A percentile compares a stretch with the other conserved stretches of the same genome.
These are phyloP conservation scores for Leucophenga varia DNA, from an alignment of 1,140 invertebrate genomes.

Conservation along the genomic window DNA sequence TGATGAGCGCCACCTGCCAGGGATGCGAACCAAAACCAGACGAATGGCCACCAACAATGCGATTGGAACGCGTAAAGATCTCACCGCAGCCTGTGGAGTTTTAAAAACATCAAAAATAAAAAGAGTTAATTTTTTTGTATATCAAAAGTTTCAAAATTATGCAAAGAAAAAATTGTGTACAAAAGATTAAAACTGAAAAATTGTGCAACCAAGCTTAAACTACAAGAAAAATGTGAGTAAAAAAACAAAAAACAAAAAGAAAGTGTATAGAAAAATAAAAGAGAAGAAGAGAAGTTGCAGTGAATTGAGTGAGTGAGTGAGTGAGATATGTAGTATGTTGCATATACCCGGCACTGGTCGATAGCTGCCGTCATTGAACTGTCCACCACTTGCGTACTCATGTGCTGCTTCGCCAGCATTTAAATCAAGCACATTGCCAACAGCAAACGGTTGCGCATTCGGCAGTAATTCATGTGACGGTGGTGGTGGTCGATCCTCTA, in stretches of 20 bases:
- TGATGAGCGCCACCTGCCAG: constrained; percentile 94
- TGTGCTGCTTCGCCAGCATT: constrained; percentile 48
- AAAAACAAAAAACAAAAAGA: not conserved
- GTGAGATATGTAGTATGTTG: constrained; percentile 9
- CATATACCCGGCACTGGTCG: constrained; percentile 53
- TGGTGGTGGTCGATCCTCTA: constrained; percentile 11
- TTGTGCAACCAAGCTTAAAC: too few species aligned
- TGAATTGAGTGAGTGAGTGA: constrained; percentile 8
- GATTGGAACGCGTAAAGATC: constrained; percentile 79
- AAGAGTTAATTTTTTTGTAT: not conserved
- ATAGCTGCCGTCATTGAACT: constrained; percentile 38
- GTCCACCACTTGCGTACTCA: constrained; percentile 32
- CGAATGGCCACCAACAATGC: constrained; percentile 90
- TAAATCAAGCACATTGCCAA: constrained; percentile 48
- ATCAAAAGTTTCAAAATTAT: too few species aligned
- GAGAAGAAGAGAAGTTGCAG: constrained; percentile 13
- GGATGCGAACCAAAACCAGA: constrained; percentile 88
- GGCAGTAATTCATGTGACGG: constrained; percentile 25
- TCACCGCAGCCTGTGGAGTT: constrained; percentile 76
- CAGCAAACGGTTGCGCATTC: constrained; percentile 43
- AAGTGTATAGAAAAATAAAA: not conserved
- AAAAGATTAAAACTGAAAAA: not conserved
- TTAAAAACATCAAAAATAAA: constrained; percentile 32
- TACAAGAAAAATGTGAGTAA: not conserved
- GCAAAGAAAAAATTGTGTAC: not conserved